A percentile compares a stretch with the other conserved stretches of the same genome.
These are phyloP conservation scores for Dryobates pubescens DNA, from an alignment of 2,797 vertebrate genomes.

Conservation along the genomic window DNA sequence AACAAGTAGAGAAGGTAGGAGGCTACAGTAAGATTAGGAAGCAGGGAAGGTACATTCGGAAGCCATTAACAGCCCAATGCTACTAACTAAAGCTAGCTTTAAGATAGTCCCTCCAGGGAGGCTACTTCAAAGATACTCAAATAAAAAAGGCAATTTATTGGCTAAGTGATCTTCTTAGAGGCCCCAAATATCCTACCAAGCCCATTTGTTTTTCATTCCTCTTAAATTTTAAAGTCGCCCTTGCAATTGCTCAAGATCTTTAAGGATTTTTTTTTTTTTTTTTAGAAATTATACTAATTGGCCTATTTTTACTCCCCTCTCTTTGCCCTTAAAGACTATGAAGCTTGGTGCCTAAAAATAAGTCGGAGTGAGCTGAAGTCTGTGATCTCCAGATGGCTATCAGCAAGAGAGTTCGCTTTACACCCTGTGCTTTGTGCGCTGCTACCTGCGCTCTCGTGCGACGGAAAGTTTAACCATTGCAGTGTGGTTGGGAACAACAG, in stretches of 20 bases:
- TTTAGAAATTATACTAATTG: constrained; percentile 69
- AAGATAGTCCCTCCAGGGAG: constrained; percentile 39
- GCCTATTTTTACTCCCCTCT: constrained; percentile 70
- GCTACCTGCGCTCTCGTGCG: not conserved
- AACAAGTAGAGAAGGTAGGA: not conserved
- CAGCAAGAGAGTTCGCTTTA: constrained; percentile 23
- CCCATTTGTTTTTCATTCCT: constrained; percentile 65
- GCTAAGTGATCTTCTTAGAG: constrained; percentile 47
- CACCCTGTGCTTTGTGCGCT: not conserved
- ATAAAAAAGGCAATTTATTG: constrained; percentile 63
- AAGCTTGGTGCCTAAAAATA: constrained; percentile 72
- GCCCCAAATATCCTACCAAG: constrained; percentile 46
- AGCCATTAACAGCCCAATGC: constrained; percentile 44
- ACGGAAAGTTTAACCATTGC: constrained; percentile 38
- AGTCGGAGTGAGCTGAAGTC: constrained; percentile 22
- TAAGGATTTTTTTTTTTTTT: constrained; percentile 41
- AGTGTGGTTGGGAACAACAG: not conserved
- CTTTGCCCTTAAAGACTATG: constrained; percentile 45
- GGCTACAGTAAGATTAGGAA: not conserved
- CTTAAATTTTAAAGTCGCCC: constrained; percentile 70
- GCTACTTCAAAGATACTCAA: constrained; percentile 61
- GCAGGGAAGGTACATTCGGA: constrained; percentile 49
- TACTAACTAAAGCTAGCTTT: constrained; percentile 45
- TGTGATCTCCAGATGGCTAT: constrained; percentile 50
- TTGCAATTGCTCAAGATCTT: constrained; percentile 61